These are phyloP conservation scores for Mesembrinibis cayennensis DNA, from an alignment of 2,113 vertebrate species.

Conservation along the genomic window DNA sequence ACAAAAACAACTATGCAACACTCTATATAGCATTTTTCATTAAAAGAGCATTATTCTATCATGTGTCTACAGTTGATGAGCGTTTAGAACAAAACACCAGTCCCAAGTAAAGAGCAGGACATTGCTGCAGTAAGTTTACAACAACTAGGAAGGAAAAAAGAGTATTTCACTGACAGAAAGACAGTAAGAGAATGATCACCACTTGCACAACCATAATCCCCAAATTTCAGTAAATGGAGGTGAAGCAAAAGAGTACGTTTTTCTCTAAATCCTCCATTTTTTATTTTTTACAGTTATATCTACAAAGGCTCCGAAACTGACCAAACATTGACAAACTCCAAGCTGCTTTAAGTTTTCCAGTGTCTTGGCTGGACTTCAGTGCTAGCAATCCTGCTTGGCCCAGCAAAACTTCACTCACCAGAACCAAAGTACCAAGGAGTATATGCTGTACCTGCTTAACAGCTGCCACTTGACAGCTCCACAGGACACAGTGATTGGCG, in stretches of 20 bases:
- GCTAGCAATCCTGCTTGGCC: not conserved
- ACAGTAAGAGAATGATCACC: not conserved
- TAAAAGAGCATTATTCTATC: not conserved
- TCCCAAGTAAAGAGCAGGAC: not conserved
- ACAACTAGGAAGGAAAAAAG: not conserved
- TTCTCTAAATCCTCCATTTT: not conserved
- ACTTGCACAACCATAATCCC: not conserved
- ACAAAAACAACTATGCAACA: not conserved
- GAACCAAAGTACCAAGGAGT: not conserved
- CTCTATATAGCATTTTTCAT: not conserved
- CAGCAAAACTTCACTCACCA: not conserved
- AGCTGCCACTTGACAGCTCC: not conserved
- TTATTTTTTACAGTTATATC: not conserved
- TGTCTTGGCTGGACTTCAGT: not conserved
- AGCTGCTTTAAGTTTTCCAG: not conserved
- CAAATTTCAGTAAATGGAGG: not conserved
- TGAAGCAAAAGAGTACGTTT: not conserved
- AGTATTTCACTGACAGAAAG: not conserved
- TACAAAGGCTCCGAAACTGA: not conserved
- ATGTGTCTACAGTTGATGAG: not conserved
- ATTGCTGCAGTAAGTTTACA: not conserved
- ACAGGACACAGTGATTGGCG: not conserved
- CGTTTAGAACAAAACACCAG: not conserved
- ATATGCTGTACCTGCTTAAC: not conserved
- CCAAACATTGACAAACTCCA: not conserved